Base-by-base conservation (phyloP, 1,140 invertebrate species). In the Planococcus citri region DNA sequence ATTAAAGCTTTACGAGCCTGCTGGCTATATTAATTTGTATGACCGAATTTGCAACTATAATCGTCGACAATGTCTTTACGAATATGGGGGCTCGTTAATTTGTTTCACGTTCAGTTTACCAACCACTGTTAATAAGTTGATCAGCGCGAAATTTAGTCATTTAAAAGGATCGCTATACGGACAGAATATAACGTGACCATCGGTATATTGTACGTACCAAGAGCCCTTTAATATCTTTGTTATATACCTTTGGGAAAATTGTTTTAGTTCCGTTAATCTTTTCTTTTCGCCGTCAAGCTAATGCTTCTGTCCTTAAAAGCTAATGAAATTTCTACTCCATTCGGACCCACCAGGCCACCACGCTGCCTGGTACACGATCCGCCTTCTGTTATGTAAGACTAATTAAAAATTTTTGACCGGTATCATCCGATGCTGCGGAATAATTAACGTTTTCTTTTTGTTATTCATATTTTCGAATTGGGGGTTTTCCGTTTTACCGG, bases 211-310 rank as follows among this genome's bases (percentile, higher is more conserved):
- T n/a, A 51, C 41, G 6, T 20, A 51, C 2, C 41, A 14, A 51
- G 17, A 51, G 41, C 41, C n/a, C 41, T 51, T 51, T 51, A 51
- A 51, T 51, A 51, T 51, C 41, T 51, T 51, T 51, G 41, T 51
- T 51, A 51, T 51, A 51, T 51, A 17, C 41, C 41, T 51, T 51
- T 20, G 41, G 41, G 41, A 51, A 51, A 51, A 51, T 51, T 51
- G 41, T 51, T 51, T 51, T 17, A 51, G 33, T 37, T 37, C 33
- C 33, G 41, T 51, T 51, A 51, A 51, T 51, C 41, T 51, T 51
- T 51, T 51, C 41, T 51, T 51, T 51, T 51, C 41, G 41, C 10
- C 41, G 41, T 51, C 4, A 51, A 51, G 41, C 41, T 20, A 51
- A 33, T 12, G 29, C 12, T 33, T 33, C 29, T 33, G 29, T 17